Conservation (phyloP, 2,888 invertebrate genomes). For the Trissolcus japonicus region DNA sequence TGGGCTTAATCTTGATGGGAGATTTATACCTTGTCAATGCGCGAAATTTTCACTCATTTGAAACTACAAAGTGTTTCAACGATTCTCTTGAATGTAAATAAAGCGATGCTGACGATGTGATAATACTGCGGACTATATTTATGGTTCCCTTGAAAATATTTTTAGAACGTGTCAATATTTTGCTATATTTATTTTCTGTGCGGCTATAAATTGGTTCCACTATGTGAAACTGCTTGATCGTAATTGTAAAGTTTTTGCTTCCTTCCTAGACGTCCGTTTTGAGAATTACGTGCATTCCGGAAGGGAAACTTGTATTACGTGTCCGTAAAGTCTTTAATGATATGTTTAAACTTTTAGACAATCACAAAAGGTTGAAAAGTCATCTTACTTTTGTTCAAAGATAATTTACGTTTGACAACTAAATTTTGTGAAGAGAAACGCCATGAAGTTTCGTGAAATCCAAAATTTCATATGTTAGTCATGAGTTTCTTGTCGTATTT, state of each 20-base stretch:
- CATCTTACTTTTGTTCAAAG: neutral
- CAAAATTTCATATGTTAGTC: neutral
- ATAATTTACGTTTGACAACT: neutral
- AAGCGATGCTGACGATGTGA: slow-evolving; percentile 16
- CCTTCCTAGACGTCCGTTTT: no score
- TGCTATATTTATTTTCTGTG: slow-evolving; percentile 33
- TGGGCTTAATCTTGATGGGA: neutral
- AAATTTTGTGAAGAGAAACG: neutral
- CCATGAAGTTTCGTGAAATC: neutral
- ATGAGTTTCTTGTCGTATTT: neutral
- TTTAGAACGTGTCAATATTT: slow-evolving; percentile 47
- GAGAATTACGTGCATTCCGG: no score
- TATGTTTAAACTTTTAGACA: neutral
- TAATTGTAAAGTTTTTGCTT: slow-evolving; percentile 17
- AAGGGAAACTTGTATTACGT: no score
- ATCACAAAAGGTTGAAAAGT: neutral
- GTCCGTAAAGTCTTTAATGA: no score
- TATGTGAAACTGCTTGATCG: slow-evolving; percentile 24
- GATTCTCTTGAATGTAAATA: slow-evolving; percentile 9
- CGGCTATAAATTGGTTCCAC: slow-evolving; percentile 26
- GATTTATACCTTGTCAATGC: neutral
- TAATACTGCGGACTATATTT: slow-evolving; percentile 30
- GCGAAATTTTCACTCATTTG: neutral
- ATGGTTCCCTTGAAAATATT: slow-evolving; percentile 45
- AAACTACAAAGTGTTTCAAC: neutral